Evolutionary conservation across 1,140 invertebrate species (phyloP).

Genomic region (Drosophila arawakana): DNA sequence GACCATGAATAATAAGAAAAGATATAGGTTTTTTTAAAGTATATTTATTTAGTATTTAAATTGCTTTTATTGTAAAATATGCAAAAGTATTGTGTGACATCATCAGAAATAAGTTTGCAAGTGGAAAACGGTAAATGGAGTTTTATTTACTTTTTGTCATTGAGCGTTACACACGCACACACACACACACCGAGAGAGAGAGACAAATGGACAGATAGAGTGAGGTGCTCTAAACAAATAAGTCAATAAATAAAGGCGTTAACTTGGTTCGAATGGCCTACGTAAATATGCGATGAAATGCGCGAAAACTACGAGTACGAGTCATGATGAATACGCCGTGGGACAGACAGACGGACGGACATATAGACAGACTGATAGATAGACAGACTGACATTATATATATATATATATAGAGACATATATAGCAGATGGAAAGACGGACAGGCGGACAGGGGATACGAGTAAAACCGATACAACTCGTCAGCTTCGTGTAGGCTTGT

Average conservation of each 20-base stretch:
- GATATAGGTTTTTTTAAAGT: neutral
- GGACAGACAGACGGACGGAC: constrained; percentile 19
- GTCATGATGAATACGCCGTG: constrained; percentile 40
- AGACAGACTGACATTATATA: constrained; percentile 8
- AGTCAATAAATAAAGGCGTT: constrained; percentile 81
- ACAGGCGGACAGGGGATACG: constrained; percentile 34
- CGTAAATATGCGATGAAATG: constrained; percentile 79
- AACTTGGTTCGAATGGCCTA: constrained; percentile 77
- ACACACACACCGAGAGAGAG: constrained; percentile 25
- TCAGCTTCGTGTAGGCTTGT: constrained; percentile 69
- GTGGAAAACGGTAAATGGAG: constrained; percentile 73
- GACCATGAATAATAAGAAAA: neutral
- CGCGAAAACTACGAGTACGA: constrained; percentile 48
- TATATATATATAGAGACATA: constrained; percentile 4
- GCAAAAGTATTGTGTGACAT: constrained; percentile 60
- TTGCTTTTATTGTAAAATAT: neutral
- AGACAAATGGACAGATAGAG: constrained; percentile 12
- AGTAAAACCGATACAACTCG: constrained; percentile 48
- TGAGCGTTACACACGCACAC: constrained; percentile 54
- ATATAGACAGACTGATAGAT: neutral
- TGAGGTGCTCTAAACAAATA: constrained; percentile 67
- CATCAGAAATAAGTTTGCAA: constrained; percentile 50
- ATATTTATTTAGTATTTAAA: constrained; percentile 6
- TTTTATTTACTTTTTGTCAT: constrained; percentile 76
- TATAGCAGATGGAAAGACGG: constrained; percentile 27